Conservation (phyloP, 2,888 invertebrate species). For the Smittia aterrima region DNA sequence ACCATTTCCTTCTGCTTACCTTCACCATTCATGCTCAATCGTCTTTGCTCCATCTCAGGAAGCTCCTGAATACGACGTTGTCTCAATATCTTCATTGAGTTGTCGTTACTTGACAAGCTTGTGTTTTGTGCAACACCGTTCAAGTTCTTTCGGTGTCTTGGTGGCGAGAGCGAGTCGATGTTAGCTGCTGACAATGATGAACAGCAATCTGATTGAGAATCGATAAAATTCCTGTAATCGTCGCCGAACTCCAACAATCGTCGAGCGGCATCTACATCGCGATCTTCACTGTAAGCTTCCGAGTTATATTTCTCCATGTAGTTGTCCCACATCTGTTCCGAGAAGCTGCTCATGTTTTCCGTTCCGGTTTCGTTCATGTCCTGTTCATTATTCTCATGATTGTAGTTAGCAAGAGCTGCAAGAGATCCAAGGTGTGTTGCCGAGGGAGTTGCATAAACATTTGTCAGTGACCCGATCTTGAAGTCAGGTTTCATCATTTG, state of each 20-base stretch:
- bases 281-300: slow-evolving; percentile 83
- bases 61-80: slow-evolving; percentile 25
- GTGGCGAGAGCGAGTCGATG: slow-evolving; percentile 55
- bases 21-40: background rate
- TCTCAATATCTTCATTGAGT: slow-evolving; percentile 28
- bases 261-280: slow-evolving; percentile 81
- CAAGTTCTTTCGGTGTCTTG: slow-evolving; percentile 49
- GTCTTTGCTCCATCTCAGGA: slow-evolving; percentile 28
- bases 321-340: slow-evolving; percentile 93
- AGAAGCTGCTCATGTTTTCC: slow-evolving; percentile 77
- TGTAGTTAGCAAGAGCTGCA: slow-evolving; percentile 53
- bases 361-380: slow-evolving; percentile 57
- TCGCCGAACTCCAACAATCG: slow-evolving; percentile 82
- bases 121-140: background rate
- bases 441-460: slow-evolving; percentile 41
- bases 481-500: slow-evolving; percentile 61
- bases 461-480: slow-evolving; percentile 60
- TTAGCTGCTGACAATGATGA: slow-evolving; percentile 71
- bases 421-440: slow-evolving; percentile 50
- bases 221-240: slow-evolving; percentile 84
- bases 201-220: slow-evolving; percentile 87
- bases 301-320: slow-evolving; percentile 94
- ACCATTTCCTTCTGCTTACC: slow-evolving; percentile 8
- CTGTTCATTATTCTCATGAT: slow-evolving; percentile 46
- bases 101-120: slow-evolving; percentile 13